Percentiles rank a stretch among this genome's conserved stretches.
phyloP scores from a whole-genome alignment of 2,888 invertebrate genomes.

The Pasiphila rectangulata region DNA sequence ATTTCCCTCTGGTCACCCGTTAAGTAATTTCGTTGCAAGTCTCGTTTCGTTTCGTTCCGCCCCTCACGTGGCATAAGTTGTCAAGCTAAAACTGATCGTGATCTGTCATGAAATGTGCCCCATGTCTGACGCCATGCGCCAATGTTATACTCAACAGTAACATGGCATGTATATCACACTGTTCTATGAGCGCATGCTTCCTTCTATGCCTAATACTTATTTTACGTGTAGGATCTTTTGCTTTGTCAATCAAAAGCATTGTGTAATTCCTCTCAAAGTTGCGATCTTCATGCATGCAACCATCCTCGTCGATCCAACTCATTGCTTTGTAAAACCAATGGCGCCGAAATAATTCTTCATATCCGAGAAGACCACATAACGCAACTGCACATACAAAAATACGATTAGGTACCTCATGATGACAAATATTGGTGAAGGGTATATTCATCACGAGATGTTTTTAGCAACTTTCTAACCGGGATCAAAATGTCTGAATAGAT shows the following conservation, averaged over 20 bases:
- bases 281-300: constrained; percentile 39
- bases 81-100: too few species aligned
- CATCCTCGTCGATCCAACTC: constrained; percentile 42
- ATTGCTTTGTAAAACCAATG: constrained; percentile 34
- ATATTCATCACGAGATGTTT: too few species aligned
- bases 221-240: constrained; percentile 2
- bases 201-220: too few species aligned
- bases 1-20: too few species aligned
- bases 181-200: too few species aligned
- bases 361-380: constrained; percentile 36
- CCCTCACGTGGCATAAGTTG: too few species aligned
- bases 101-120: constrained; percentile 5
- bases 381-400: constrained; percentile 30
- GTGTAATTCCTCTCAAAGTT: constrained; percentile 32
- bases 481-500: too few species aligned
- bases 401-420: neutral
- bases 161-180: constrained; percentile 6
- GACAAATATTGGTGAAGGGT: too few species aligned
- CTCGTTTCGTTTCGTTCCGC: too few species aligned
- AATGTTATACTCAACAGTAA: neutral
- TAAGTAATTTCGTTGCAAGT: too few species aligned
- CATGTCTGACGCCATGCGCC: constrained; percentile 6
- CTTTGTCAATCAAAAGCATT: neutral
- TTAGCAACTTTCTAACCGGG: too few species aligned
- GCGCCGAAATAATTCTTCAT: constrained; percentile 37